Base-by-base conservation (phyloP, 2,797 vertebrate genomes). In the Chelmon rostratus region DNA sequence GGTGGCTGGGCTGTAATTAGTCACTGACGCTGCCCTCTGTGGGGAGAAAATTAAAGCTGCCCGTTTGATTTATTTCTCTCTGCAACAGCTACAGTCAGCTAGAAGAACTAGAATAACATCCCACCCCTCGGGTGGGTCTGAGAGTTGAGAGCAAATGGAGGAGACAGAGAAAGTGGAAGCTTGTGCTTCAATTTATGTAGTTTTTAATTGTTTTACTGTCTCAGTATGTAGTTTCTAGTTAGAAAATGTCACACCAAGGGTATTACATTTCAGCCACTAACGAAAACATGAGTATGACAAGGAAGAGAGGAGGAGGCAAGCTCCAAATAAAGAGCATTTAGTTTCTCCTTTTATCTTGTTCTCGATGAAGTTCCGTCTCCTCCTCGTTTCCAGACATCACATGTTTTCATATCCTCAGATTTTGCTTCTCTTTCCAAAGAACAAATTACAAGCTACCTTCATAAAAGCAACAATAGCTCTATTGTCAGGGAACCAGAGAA, bases 21-120 rank as follows among this genome's bases (percentile, higher is more conserved):
- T 87, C 77, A 83, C 71, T 84, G 82, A 52, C 53, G 49, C 74
- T 70, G 81, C 69, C 67, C 68, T 84, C 68, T 86, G 82, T 68
- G 57, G 25, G 61, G 49, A 76, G 75, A 81, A 90, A 86, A 89
- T 88, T 78, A 76, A 88, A 84, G 57, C 72, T 89, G 66, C 54
- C 69, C 10, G 16, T 76, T 73, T 87, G 80, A 91, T 89, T 79
- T 42, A 85, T 89, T 52, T 79, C 40, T 40, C 37, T 37, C 38
- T 77, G 68, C 62, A 72, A 23, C 37, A 40, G 69, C 82, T 54
- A 76, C 57, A 73, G 59, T 76, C 56, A 59, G 58, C 50, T 3
- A 58, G 57, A 65, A 58, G 35, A 76, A 44, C 21, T 19, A 59
- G 42, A 82, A 65, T 76, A 78, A 82, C 78, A 68, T 73, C 57